phyloP scores from a whole-genome alignment of 2,797 vertebrate genomes.

The Cyprinodon diabolis region DNA sequence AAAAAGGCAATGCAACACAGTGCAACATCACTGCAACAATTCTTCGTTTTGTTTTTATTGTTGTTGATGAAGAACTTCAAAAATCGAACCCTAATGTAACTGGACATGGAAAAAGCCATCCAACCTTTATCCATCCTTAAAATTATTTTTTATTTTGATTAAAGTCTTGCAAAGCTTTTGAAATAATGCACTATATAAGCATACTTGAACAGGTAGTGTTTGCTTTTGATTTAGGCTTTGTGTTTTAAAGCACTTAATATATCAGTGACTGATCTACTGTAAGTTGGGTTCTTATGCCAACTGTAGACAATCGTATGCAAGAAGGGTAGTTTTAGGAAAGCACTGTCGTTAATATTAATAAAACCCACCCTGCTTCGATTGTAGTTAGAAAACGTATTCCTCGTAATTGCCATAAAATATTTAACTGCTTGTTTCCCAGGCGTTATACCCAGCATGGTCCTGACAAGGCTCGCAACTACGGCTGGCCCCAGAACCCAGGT shows the following conservation, averaged over 20 bases:
- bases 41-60: slow-evolving; percentile 16
- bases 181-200: neutral
- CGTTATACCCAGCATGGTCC: slow-evolving; percentile 77
- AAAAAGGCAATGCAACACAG: slow-evolving; percentile 48
- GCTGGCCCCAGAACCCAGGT: slow-evolving; percentile 78
- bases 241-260: neutral
- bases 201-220: neutral
- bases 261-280: neutral
- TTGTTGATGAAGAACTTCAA: slow-evolving; percentile 13
- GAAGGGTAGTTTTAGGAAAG: neutral
- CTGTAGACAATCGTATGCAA: neutral
- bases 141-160: neutral
- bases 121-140: too few relatives aligned
- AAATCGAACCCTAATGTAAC: slow-evolving; percentile 8
- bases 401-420: neutral
- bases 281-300: neutral
- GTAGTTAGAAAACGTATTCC: neutral
- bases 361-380: neutral
- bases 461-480: slow-evolving; percentile 77
- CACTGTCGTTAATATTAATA: neutral
- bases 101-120: neutral
- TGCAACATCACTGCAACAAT: slow-evolving; percentile 53
- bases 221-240: neutral
- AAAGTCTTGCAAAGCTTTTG: neutral
- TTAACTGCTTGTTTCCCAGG: slow-evolving; percentile 59